Evolutionary conservation across 2,888 invertebrate genomes (phyloP).

Genomic region (Lycophotia porphyrea): DNA sequence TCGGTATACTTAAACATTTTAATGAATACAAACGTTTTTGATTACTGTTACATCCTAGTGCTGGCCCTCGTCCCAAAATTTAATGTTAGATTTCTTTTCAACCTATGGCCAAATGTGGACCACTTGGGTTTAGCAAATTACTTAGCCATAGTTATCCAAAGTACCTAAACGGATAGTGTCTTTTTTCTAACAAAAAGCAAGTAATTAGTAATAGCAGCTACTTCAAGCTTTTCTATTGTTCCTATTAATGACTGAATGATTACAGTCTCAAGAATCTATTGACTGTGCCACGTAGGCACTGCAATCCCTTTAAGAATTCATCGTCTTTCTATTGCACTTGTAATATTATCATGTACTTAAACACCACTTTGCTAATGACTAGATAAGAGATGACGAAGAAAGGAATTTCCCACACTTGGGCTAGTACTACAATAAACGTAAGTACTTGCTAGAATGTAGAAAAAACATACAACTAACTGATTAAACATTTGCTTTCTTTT

Average conservation of each 20-base stretch:
- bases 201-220: too few relatives aligned
- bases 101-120: neutral
- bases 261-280: neutral
- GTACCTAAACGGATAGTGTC: too few relatives aligned
- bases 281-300: neutral
- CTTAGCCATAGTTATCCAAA: too few relatives aligned
- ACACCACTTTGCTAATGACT: constrained; percentile 18
- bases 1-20: too few relatives aligned
- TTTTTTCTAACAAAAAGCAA: too few relatives aligned
- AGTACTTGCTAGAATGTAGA: neutral
- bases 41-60: too few relatives aligned
- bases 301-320: neutral
- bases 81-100: neutral
- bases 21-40: too few relatives aligned
- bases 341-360: constrained; percentile 5
- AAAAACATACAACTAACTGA: too few relatives aligned
- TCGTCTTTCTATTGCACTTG: constrained; percentile 1
- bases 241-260: neutral
- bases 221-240: neutral
- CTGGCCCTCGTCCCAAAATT: too few relatives aligned
- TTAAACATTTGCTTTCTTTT: neutral
- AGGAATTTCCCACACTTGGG: constrained; percentile 19
- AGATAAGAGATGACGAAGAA: constrained; percentile 18
- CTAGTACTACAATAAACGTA: neutral
- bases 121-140: too few relatives aligned